Conservation (phyloP, 2,113 vertebrate species). For the Typhlomys cinereus region DNA sequence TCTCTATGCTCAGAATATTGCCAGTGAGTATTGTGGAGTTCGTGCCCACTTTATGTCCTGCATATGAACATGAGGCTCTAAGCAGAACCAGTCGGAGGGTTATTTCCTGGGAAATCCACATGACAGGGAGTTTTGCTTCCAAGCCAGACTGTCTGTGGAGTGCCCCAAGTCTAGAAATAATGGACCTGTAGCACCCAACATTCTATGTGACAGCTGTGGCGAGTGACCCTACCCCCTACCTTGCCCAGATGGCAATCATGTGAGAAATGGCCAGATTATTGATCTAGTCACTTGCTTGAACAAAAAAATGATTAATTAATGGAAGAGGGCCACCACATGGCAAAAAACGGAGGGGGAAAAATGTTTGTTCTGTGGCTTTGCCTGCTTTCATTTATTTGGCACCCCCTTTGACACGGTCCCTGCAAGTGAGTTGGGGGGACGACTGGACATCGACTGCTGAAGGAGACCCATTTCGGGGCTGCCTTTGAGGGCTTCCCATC, state of each 20-base stretch:
- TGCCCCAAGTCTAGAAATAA: neutral
- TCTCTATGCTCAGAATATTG: neutral
- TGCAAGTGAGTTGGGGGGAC: rapidly evolving
- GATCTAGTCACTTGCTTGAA: neutral
- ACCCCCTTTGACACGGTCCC: neutral
- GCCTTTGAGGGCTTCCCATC: neutral
- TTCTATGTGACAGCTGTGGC: neutral
- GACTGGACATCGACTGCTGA: rapidly evolving
- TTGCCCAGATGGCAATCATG: neutral
- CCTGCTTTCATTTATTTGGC: neutral
- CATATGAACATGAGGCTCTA: rapidly evolving
- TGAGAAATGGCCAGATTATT: neutral
- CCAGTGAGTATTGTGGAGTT: rapidly evolving
- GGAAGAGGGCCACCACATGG: neutral
- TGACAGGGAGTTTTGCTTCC: neutral
- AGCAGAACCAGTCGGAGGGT: neutral
- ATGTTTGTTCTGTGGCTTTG: neutral
- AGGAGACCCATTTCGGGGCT: neutral
- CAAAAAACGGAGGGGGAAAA: neutral
- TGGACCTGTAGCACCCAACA: neutral
- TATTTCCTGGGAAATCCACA: neutral
- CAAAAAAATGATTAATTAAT: neutral
- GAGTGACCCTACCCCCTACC: rapidly evolving
- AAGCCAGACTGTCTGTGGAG: neutral
- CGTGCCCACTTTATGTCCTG: rapidly evolving